Evolutionary conservation across 2,888 invertebrate genomes (phyloP).

Genomic region (Drosophila antonietae): DNA sequence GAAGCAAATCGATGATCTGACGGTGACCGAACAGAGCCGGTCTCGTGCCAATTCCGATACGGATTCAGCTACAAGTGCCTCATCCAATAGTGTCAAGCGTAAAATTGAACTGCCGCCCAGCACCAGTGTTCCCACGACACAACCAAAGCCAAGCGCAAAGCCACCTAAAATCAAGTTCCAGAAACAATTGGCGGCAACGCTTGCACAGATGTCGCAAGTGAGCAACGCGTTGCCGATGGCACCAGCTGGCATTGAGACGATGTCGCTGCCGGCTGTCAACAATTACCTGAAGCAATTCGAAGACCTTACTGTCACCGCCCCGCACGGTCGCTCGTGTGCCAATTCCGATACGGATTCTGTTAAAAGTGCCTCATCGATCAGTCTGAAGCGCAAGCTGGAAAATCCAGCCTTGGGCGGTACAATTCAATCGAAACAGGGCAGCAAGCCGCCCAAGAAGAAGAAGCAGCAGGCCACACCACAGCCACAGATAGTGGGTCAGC

Average conservation of each 20-base stretch:
- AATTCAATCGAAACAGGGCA: slow-evolving; percentile 1
- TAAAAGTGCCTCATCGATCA: slow-evolving; percentile 59
- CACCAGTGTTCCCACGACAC: background rate
- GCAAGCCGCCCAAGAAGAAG: slow-evolving; percentile 51
- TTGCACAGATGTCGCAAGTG: slow-evolving; percentile 42
- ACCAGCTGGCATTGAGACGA: slow-evolving; percentile 40
- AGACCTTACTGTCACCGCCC: slow-evolving; percentile 50
- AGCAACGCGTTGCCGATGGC: slow-evolving; percentile 19
- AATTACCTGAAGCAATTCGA: slow-evolving; percentile 60
- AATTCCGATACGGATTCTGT: slow-evolving; percentile 77
- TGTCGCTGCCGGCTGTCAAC: slow-evolving; percentile 39
- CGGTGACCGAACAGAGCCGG: slow-evolving; percentile 40
- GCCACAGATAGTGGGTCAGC: background rate
- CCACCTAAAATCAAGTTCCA: slow-evolving; percentile 62
- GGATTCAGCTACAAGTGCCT: slow-evolving; percentile 79
- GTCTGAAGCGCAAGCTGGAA: slow-evolving; percentile 55
- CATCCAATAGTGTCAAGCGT: slow-evolving; percentile 72
- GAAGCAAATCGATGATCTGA: slow-evolving; percentile 68
- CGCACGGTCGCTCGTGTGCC: slow-evolving; percentile 54
- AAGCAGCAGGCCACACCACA: slow-evolving; percentile 20
- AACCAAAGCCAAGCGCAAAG: slow-evolving; percentile 32
- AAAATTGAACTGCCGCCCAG: slow-evolving; percentile 39
- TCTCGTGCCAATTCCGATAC: slow-evolving; percentile 80
- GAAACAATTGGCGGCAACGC: slow-evolving; percentile 46
- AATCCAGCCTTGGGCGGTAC: slow-evolving; percentile 19